These are phyloP conservation scores for Apodemus sylvaticus DNA, from an alignment of 2,113 vertebrate species.

Conservation along the genomic window DNA sequence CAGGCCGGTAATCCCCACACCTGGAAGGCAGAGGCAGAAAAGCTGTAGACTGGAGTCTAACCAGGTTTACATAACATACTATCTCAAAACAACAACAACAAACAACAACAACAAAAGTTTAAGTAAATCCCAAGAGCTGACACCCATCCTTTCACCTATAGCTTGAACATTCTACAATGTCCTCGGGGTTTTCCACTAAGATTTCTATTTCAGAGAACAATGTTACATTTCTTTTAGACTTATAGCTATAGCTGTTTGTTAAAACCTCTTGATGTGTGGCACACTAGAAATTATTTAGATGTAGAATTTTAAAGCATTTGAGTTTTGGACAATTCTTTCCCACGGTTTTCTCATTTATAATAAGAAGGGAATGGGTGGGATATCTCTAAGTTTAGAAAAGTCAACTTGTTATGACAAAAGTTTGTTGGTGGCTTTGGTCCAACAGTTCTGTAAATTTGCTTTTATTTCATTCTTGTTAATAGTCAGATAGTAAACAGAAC, in stretches of 20 bases:
- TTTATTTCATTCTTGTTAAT: constrained; percentile 80
- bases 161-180: constrained; percentile 56
- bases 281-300: neutral
- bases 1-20: neutral
- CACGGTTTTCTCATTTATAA: constrained; percentile 23
- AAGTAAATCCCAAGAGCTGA: neutral
- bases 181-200: constrained; percentile 37
- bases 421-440: constrained; percentile 80
- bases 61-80: neutral
- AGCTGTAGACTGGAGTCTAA: neutral
- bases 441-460: constrained; percentile 78
- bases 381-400: constrained; percentile 60
- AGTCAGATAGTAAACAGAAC: constrained; percentile 80
- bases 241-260: constrained; percentile 68
- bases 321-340: constrained; percentile 4
- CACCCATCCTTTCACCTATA: constrained; percentile 15
- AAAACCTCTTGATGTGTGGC: constrained; percentile 4
- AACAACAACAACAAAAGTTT: neutral
- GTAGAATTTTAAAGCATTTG: neutral
- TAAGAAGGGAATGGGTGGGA: neutral
- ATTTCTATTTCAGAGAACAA: constrained; percentile 65
- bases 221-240: constrained; percentile 64
- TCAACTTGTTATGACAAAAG: constrained; percentile 79
- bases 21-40: neutral
- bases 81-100: neutral